Evolutionary conservation across 2,888 invertebrate genomes (phyloP), one percentile per base, ranked within the genome.

Genomic region (Volucella zonaria): DNA sequence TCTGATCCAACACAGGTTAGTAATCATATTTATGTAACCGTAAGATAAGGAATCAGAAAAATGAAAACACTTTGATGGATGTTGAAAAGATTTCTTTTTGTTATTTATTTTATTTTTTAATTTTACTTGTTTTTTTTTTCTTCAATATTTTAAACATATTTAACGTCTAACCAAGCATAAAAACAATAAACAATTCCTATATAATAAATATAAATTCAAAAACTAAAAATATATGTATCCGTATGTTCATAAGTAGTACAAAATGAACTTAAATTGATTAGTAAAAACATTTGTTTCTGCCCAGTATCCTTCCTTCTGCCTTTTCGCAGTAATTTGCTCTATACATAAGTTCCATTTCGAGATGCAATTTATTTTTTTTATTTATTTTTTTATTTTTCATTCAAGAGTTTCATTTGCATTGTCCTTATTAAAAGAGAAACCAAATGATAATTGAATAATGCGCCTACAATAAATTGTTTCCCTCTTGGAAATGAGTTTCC

Each of bases 141-240:
- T 61, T 14, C 42, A 56, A 66, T 49, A 15, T 67, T 66, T 83
- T 71, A 71, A 80, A 85, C 71, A 85, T 80, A 85, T 85, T 80
- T 76, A 85, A 85, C 80, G 51, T 71, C 76, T 85, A 85, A 85
- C 80, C 75, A 85, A 85, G 85, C 80, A 80, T 68, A 68, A 76
- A 80, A 80, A 80, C 42, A 80, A 85, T 76, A 67, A 76, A 76
- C 80, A 67, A 75, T 75, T 62, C 62, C 42, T 59, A 67, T 71
- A 58, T 40, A 64, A 67, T 70, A 75, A 79, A 70, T 66, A 59
- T 40, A 71, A 85, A 58, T 76, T 59, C 47, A 66, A 66, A 71
- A 71, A 45, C 40, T 49, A 43, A 64, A 74, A 23, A 31, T 52
- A 54, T 68, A 14, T 43, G 58, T 58, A 70, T 51, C 14, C 47